Evolutionary conservation across 1,140 invertebrate species (phyloP), one percentile per base, ranked within the genome.

Genomic region (Samia ricini): DNA sequence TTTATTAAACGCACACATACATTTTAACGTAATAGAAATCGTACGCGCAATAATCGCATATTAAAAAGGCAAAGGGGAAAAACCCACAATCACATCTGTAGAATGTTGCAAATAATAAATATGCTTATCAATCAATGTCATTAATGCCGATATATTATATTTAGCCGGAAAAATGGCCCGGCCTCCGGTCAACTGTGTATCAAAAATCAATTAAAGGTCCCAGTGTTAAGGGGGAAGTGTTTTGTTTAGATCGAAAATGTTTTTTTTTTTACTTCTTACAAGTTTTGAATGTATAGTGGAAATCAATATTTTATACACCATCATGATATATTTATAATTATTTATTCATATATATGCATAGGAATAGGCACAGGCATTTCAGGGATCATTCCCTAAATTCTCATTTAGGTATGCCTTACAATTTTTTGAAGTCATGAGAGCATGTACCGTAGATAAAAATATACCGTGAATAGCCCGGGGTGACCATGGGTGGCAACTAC

Each of bases 41-140:
- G 10, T 52, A 52, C 19, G 50, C 18, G 7, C 50, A 52, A 19
- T 52, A 52, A 21, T 15, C 33, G 10, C 4, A 42, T 15, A 15
- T 21, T 8, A 52, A 52, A 52, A 21, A 19, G 22, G 19, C 36
- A n/a, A 10, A 42, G n/a, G 10, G 12, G 15, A 4, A 15, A 42
- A 12, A 42, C 4, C n/a, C 12, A 42, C n/a, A 42, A 42, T 42
- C n/a, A 42, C 33, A 42, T 42, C 10, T 7, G 33, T 4, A 42
- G 33, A 15, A 15, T 23, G 19, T 21, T 23, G 50, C 50, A 52
- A 52, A 52, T 23, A 52, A 61, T 61, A 61, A 42, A 61, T 22
- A 55, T n/a, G 36, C 24, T 33, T 42, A 61, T 61, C 51, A 55
- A 61, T 55, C 60, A 61, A 42, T 55, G 51, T 36, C 26, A 54